Evolutionary conservation across 2,888 invertebrate genomes (phyloP).

Genomic region (Arge pagana): DNA sequence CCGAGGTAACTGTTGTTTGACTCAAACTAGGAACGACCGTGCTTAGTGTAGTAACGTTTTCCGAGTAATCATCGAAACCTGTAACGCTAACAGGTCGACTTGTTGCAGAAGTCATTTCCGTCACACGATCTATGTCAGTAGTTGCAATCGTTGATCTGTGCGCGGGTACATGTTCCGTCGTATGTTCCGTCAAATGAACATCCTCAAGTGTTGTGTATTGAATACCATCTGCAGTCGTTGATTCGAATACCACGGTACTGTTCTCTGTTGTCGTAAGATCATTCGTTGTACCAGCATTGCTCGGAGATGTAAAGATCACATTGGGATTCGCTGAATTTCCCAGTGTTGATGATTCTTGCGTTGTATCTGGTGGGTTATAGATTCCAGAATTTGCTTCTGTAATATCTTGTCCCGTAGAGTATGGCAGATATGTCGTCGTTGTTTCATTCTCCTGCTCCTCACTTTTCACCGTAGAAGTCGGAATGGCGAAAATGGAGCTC

Average conservation of each 20-base stretch:
- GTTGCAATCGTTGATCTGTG: too few species aligned
- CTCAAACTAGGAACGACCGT: too few species aligned
- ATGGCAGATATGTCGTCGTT: neutral
- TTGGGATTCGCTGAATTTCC: neutral
- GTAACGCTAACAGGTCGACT: too few species aligned
- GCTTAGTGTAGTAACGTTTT: too few species aligned
- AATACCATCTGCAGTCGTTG: neutral
- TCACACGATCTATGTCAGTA: too few species aligned
- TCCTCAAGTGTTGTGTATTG: neutral
- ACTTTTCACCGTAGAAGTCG: neutral
- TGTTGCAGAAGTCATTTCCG: too few species aligned
- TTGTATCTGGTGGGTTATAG: conserved; percentile 1
- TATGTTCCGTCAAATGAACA: too few species aligned
- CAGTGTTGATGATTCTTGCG: neutral
- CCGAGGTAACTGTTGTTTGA: conserved; percentile 8
- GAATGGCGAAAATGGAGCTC: neutral
- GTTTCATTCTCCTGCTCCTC: neutral
- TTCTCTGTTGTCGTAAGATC: too few species aligned
- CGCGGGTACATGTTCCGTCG: too few species aligned
- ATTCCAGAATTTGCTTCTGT: neutral
- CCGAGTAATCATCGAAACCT: too few species aligned
- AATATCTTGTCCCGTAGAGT: neutral
- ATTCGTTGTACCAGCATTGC: neutral
- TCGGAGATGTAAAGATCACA: neutral
- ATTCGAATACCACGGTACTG: too few species aligned